Conservation (phyloP, 2,888 invertebrate genomes). For the Tenthredo amoena region DNA sequence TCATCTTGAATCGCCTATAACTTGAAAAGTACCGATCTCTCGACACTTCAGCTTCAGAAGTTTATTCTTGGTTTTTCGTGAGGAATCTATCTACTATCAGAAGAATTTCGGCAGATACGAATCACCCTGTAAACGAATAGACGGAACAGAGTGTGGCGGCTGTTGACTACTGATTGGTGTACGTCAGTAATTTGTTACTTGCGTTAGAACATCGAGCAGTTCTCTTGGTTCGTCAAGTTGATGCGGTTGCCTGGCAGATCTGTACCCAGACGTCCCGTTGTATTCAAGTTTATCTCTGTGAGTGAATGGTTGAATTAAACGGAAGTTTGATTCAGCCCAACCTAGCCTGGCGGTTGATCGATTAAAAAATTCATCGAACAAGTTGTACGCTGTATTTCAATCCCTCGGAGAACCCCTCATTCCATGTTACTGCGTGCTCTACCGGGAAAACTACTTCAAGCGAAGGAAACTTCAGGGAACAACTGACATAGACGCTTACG, state of each 20-base stretch:
- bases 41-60: too few species aligned
- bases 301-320: constrained; percentile 34
- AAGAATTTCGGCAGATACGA: not conserved
- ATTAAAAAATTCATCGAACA: constrained; percentile 22
- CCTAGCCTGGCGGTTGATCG: not conserved
- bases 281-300: constrained; percentile 25
- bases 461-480: constrained; percentile 15
- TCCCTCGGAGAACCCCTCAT: constrained; percentile 1
- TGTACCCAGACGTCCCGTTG: constrained; percentile 35
- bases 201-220: not conserved
- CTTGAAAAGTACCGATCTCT: too few species aligned
- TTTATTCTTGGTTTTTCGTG: not conserved
- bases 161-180: constrained; percentile 10
- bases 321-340: constrained; percentile 19
- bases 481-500: constrained; percentile 14
- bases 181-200: constrained; percentile 34
- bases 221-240: constrained; percentile 37
- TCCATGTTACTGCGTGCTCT: not conserved
- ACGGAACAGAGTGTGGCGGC: not conserved
- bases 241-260: constrained; percentile 25
- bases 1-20: too few species aligned
- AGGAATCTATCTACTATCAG: not conserved
- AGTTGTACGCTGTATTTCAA: constrained; percentile 31
- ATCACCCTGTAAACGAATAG: not conserved
- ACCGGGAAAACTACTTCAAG: constrained; percentile 11